Evolutionary conservation across 2,797 vertebrate genomes (phyloP).

Genomic region (Diglossa cyanea): DNA sequence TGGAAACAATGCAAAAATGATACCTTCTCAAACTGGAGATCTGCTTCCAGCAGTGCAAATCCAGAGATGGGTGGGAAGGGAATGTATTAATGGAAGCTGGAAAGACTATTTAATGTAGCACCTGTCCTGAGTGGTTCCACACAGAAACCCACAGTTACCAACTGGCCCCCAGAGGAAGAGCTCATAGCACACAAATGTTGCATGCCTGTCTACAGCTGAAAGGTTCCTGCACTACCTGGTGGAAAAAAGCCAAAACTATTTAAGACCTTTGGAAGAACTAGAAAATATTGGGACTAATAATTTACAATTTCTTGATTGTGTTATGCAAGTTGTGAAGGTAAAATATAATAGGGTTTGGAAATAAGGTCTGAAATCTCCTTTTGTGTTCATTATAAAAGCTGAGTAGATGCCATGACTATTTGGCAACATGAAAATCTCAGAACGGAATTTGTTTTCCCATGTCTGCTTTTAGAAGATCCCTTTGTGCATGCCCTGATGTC

Average conservation of each 20-base stretch:
- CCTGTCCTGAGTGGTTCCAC: accelerated
- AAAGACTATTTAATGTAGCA: not conserved
- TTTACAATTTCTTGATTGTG: not conserved
- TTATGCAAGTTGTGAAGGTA: not conserved
- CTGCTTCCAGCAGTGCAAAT: not conserved
- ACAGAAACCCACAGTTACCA: not conserved
- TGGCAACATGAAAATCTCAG: not conserved
- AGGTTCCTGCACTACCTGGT: not conserved
- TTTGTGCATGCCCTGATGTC: not conserved
- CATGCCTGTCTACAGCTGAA: not conserved
- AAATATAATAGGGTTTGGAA: not conserved
- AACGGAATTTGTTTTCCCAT: not conserved
- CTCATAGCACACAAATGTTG: not conserved
- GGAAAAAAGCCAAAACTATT: not conserved
- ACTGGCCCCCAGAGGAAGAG: not conserved
- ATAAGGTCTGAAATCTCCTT: not conserved
- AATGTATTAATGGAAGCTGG: not conserved
- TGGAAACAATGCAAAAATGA: not conserved
- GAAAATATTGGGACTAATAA: not conserved
- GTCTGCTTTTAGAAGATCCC: not conserved
- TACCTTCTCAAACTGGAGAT: not conserved
- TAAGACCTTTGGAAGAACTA: not conserved
- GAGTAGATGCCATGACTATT: not conserved
- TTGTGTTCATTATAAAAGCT: not conserved
- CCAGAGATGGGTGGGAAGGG: not conserved